These are phyloP conservation scores for Drosophila mimetica DNA, from an alignment of 2,888 invertebrate genomes.

Conservation along the genomic window DNA sequence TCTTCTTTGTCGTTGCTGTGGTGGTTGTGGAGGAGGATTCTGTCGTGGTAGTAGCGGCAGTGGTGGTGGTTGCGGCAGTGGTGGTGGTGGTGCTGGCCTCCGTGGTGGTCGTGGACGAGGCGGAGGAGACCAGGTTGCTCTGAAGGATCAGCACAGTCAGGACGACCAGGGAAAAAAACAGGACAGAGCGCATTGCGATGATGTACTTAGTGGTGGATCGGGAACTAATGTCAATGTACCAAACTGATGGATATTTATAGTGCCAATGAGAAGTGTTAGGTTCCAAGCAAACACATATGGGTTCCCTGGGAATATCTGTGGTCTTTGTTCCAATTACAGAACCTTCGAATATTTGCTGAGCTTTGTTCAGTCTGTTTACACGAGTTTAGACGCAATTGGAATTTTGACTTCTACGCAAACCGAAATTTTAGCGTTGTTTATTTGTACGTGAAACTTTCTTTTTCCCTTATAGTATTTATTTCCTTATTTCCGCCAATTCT, in stretches of 20 bases:
- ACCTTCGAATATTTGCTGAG: not conserved
- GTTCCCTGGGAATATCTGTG: not conserved
- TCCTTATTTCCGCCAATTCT: too few species aligned
- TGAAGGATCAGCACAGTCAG: constrained; percentile 3
- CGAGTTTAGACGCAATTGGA: not conserved
- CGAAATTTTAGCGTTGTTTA: not conserved
- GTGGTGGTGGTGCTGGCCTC: not conserved
- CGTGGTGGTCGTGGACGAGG: not conserved
- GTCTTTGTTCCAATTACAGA: not conserved
- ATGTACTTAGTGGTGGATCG: not conserved
- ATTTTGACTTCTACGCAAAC: not conserved
- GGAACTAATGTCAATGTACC: not conserved
- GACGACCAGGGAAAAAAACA: constrained; percentile 1
- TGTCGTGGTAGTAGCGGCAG: constrained; percentile 1
- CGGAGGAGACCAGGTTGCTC: not conserved
- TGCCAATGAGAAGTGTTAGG: not conserved
- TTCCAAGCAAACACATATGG: constrained; percentile 3
- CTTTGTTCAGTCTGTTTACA: not conserved
- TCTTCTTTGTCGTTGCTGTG: not conserved
- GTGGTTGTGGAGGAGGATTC: not conserved
- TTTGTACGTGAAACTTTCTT: not conserved
- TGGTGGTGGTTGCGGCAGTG: not conserved
- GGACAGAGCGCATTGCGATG: not conserved
- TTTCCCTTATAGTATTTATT: too few species aligned
- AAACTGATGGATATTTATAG: not conserved